Evolutionary conservation across 2,113 vertebrate genomes (phyloP), one percentile per base, ranked within the genome.

Genomic region (Dinomys branickii): DNA sequence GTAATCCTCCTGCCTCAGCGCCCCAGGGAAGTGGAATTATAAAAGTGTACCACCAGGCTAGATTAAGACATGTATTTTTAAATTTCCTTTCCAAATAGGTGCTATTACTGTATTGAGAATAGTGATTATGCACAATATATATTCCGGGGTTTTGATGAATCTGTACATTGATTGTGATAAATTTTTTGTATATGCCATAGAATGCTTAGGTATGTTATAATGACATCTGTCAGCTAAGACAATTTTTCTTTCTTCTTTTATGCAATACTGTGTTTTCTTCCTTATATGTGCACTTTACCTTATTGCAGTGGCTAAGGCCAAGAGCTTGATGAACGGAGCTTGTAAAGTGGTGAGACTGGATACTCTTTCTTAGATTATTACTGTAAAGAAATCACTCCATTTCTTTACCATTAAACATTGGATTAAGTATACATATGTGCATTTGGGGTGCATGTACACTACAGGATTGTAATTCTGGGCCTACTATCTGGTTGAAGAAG

Each of bases 371-470:
- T 2, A 38, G 30, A 54, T 54, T 8, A 5, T 77, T 35, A 47
- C 16, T 77, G 4, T 41, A 41, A 5, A 61, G 41, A 86, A 91
- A 94, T 7, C 3, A 14, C 19, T 69, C 11, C 12, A 33, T 38
- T 82, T 81, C n/a, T 33, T 71, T 50, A 81, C 20, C 30, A 54
- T 86, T 67, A 54, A 65, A 78, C 44, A 88, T 12, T 12, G 9
- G 47, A 33, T 35, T 78, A 65, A 59, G 59, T 26, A 61, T 22
- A 61, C 22, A 24, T 61, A 24, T 50, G 14, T 59, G 38, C 19
- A 4, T 0, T n/a, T 4, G 3, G 41, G 33, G 16, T 33, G 41
- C 17, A 6, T 35, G 10, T 47, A 13, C 1, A 56, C 7, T 7
- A 16, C 6, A 7, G 5, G 2, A 35, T 24, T 44, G 26, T 30